Conservation (phyloP, 2,888 invertebrate genomes). For the Branchellion lobata region DNA sequence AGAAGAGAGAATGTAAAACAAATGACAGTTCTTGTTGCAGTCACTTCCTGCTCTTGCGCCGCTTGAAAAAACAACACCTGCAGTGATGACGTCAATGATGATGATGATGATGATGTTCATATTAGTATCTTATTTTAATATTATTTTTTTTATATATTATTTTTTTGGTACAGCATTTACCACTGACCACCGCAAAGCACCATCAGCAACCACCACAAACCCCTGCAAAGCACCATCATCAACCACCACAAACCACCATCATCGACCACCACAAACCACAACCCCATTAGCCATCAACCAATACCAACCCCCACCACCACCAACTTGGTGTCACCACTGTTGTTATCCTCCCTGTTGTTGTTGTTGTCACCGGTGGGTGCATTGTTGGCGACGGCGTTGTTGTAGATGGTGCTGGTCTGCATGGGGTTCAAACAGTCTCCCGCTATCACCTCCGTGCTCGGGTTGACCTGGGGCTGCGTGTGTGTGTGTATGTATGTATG, state of each 20-base stretch:
- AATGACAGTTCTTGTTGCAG: neutral
- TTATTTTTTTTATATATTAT: too few species aligned
- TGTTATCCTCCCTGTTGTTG: constrained; percentile 12
- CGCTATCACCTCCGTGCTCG: constrained; percentile 32
- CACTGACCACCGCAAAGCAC: too few species aligned
- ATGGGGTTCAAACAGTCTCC: constrained; percentile 15
- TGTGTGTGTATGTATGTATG: constrained; percentile 47
- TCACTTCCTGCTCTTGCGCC: constrained; percentile 40
- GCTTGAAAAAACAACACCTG: constrained; percentile 42
- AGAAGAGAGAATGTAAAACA: neutral
- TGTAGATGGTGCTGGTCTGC: constrained; percentile 1
- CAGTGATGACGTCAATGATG: neutral
- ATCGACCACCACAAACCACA: too few species aligned
- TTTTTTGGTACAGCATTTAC: too few species aligned
- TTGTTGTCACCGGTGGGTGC: neutral
- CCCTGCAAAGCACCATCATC: too few species aligned
- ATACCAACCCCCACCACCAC: neutral
- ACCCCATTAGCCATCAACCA: neutral
- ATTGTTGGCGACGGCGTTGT: neutral
- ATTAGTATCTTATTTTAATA: too few species aligned
- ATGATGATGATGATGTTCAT: neutral
- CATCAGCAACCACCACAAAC: too few species aligned
- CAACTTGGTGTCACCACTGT: constrained; percentile 38
- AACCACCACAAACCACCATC: too few species aligned
- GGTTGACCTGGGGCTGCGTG: neutral